phyloP scores from a whole-genome alignment of 2,888 invertebrate genomes.

The Agrotis puta region DNA sequence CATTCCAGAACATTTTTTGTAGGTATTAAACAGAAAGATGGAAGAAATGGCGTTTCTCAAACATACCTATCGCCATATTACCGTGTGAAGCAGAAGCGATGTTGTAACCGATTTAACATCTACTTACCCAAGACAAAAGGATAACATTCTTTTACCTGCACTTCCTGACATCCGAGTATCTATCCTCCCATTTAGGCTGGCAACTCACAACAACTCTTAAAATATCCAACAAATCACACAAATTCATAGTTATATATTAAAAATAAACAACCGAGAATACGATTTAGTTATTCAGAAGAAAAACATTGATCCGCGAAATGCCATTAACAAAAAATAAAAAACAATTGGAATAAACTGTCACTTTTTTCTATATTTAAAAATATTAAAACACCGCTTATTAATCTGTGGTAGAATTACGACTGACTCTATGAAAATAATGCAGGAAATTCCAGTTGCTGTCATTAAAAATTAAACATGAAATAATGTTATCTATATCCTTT shows the following conservation, averaged over 20 bases:
- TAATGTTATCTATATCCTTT: constrained; percentile 6
- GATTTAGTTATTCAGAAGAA: neutral
- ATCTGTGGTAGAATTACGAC: neutral
- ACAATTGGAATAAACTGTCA: neutral
- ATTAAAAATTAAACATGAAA: neutral
- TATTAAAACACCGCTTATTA: neutral
- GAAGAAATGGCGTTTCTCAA: neutral
- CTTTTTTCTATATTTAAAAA: neutral
- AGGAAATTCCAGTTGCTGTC: neutral
- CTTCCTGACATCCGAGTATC: neutral
- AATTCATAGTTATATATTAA: constrained; percentile 4
- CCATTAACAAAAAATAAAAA: neutral
- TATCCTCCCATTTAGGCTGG: neutral
- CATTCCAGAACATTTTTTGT: neutral
- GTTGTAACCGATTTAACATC: neutral
- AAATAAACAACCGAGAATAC: constrained; percentile 1
- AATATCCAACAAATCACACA: neutral
- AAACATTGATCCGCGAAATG: neutral
- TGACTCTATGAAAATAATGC: neutral
- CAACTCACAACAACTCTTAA: constrained; percentile 16
- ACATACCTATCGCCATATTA: neutral
- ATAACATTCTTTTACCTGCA: constrained; percentile 24
- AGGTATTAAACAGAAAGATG: neutral
- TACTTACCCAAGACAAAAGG: constrained; percentile 4
- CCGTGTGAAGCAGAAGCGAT: neutral